phyloP scores from a whole-genome alignment of 2,113 vertebrate species.

The Nyctereutes procyonoides region DNA sequence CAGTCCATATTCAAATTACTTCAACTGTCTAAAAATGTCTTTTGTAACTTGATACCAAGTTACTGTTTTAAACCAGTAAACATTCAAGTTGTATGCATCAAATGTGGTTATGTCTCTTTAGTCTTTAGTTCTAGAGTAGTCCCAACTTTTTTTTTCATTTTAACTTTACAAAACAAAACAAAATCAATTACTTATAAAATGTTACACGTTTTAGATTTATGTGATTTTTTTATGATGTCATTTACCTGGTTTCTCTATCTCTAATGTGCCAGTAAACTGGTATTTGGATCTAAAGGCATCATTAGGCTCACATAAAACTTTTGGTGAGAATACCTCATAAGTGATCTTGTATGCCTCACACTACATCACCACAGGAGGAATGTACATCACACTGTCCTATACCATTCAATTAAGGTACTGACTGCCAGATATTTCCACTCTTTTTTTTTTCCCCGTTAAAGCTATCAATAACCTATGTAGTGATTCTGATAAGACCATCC shows the following conservation, averaged over 20 bases:
- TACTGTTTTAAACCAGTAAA: background rate
- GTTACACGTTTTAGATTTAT: background rate
- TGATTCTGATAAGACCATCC: background rate
- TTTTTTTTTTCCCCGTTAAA: background rate
- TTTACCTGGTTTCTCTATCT: background rate
- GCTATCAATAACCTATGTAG: background rate
- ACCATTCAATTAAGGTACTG: background rate
- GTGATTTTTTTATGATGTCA: background rate
- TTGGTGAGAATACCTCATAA: background rate
- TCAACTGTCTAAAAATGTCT: background rate
- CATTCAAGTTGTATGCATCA: background rate
- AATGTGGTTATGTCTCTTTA: background rate
- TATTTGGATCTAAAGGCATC: background rate
- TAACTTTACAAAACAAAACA: background rate
- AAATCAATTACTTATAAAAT: background rate
- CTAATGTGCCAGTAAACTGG: background rate
- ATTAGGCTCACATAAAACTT: background rate
- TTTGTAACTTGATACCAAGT: background rate
- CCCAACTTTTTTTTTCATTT: background rate
- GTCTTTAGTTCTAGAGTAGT: background rate
- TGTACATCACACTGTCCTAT: background rate
- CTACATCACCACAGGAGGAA: background rate
- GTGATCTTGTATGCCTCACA: background rate
- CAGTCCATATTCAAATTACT: background rate
- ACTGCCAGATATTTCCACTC: background rate